Evolutionary conservation across 2,888 invertebrate species (phyloP).

Genomic region (Chromoteleia sp.): DNA sequence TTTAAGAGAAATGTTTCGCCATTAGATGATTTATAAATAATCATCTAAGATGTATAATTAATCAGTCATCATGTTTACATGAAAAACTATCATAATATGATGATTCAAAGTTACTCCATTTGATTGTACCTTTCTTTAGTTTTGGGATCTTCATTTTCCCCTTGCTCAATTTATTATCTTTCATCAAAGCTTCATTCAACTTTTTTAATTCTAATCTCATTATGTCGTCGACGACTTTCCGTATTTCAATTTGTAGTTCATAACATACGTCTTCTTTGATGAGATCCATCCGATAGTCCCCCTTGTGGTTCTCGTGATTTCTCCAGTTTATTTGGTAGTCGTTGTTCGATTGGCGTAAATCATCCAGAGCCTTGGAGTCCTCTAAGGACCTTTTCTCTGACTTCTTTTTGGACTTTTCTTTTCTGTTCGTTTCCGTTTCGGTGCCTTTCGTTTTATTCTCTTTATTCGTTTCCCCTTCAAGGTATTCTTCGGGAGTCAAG

Average conservation of each 20-base stretch:
- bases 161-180: conserved; percentile 79
- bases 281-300: conserved; percentile 88
- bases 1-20: too few species aligned
- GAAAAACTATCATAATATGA: too few species aligned
- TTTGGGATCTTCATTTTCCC: conserved; percentile 69
- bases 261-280: conserved; percentile 88
- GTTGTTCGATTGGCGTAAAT: conserved; percentile 70
- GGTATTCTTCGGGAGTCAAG: conserved; percentile 87
- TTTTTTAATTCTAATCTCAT: conserved; percentile 87
- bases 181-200: conserved; percentile 86
- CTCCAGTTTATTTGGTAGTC: conserved; percentile 84
- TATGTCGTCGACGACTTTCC: conserved; percentile 89
- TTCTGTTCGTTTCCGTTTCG: conserved; percentile 12
- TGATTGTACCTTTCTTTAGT: conserved; percentile 65
- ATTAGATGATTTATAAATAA: too few species aligned
- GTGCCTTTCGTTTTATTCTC: conserved; percentile 9
- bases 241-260: conserved; percentile 88
- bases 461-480: conserved; percentile 73
- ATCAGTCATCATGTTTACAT: too few species aligned
- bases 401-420: conserved; percentile 19
- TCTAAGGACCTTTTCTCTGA: conserved; percentile 46
- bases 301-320: conserved; percentile 86
- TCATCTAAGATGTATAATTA: too few species aligned
- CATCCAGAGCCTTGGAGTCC: conserved; percentile 4
- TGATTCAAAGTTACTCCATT: neutral